Conservation (phyloP, 2,797 vertebrate species). For the Rhabdophis nuchalis region DNA sequence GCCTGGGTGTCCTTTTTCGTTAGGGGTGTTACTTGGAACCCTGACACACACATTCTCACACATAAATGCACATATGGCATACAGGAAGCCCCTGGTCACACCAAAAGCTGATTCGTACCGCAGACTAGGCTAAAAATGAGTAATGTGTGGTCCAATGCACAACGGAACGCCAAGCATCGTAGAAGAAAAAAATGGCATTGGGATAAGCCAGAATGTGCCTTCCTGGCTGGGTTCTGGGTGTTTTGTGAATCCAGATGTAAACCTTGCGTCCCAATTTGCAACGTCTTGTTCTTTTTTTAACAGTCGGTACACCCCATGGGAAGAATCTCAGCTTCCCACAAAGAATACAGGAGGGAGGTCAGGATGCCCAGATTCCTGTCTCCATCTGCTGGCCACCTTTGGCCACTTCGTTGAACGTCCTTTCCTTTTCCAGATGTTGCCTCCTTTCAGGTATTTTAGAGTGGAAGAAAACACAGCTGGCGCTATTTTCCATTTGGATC, state of each 20-base stretch:
- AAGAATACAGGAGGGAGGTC: background rate
- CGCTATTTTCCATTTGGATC: background rate
- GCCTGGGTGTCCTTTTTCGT: too few species aligned
- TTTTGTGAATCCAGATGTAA: background rate
- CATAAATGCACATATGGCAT: background rate
- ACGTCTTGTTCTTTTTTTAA: background rate
- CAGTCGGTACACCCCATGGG: background rate
- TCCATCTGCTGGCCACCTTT: background rate
- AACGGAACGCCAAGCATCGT: background rate
- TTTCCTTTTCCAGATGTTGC: background rate
- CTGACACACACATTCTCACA: background rate
- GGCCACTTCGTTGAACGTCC: background rate
- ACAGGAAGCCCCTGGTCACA: background rate
- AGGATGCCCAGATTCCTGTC: background rate
- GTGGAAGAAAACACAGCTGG: background rate
- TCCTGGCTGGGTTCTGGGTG: background rate
- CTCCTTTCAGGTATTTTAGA: background rate
- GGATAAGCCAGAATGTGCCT: background rate
- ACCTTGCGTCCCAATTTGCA: background rate
- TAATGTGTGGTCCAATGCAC: background rate
- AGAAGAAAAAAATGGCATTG: background rate
- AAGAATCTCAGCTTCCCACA: background rate
- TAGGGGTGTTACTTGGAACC: too few species aligned
- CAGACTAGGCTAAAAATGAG: background rate
- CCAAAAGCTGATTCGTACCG: background rate